Conservation (phyloP, 2,797 vertebrate genomes). For the Helostoma temminkii region DNA sequence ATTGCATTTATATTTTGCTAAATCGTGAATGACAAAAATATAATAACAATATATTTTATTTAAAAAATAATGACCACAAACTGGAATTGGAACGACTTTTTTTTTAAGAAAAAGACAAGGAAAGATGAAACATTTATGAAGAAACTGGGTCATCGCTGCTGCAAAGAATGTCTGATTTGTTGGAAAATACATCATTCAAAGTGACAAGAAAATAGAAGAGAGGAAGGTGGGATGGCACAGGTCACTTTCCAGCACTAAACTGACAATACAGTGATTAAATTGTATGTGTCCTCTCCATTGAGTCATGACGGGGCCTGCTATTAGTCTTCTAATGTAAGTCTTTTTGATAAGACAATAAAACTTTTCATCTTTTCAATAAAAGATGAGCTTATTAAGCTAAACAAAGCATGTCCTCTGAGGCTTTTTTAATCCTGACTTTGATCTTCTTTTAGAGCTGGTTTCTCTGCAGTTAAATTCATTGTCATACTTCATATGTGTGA, state of each 20-base stretch:
- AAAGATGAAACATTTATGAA: slow-evolving; percentile 46
- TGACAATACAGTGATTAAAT: slow-evolving; percentile 42
- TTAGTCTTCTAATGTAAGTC: slow-evolving; percentile 68
- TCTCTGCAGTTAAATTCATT: slow-evolving; percentile 62
- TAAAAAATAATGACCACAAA: slow-evolving; percentile 31
- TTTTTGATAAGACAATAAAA: slow-evolving; percentile 73
- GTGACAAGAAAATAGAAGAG: slow-evolving; percentile 49
- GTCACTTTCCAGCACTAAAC: slow-evolving; percentile 33
- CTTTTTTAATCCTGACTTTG: slow-evolving; percentile 70
- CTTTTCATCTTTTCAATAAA: slow-evolving; percentile 76
- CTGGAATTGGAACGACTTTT: slow-evolving; percentile 45
- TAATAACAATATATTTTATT: slow-evolving; percentile 34
- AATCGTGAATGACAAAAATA: not conserved
- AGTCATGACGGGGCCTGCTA: slow-evolving; percentile 39
- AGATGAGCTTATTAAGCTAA: slow-evolving; percentile 75
- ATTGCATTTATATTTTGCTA: not conserved
- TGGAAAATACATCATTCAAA: slow-evolving; percentile 42
- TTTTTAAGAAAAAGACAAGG: slow-evolving; percentile 41
- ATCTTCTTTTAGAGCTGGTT: slow-evolving; percentile 61
- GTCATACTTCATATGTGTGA: slow-evolving; percentile 71
- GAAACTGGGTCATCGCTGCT: slow-evolving; percentile 55
- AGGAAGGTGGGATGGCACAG: slow-evolving; percentile 32
- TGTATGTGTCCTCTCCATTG: slow-evolving; percentile 33
- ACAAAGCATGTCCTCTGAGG: slow-evolving; percentile 74
- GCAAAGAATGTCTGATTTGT: slow-evolving; percentile 58